Evolutionary conservation across 2,113 vertebrate genomes (phyloP).

Genomic region (Aramus guarauna): DNA sequence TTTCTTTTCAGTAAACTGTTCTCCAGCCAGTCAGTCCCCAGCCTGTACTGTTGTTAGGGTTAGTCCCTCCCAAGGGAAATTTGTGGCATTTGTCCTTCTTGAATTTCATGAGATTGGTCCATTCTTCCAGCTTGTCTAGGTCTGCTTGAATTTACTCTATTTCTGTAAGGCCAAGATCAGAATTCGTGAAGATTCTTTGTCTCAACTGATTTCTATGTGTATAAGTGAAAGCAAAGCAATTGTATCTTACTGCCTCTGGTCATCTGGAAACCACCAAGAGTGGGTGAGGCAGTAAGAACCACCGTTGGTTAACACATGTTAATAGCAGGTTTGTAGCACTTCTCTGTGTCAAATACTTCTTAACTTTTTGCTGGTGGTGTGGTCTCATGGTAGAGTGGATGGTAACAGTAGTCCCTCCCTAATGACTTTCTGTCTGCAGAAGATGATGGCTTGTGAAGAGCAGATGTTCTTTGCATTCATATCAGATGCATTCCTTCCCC

Average conservation of each 20-base stretch:
- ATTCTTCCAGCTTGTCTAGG: background rate
- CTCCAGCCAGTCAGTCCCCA: background rate
- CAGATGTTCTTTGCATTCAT: background rate
- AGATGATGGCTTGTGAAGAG: background rate
- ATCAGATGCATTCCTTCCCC: background rate
- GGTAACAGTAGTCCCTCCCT: background rate
- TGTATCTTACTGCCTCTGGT: background rate
- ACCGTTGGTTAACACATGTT: background rate
- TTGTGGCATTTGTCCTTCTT: background rate
- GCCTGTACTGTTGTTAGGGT: background rate
- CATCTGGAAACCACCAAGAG: background rate
- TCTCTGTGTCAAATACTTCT: background rate
- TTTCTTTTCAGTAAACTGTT: background rate
- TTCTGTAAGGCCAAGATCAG: background rate
- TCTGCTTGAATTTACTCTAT: background rate
- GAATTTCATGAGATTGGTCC: background rate
- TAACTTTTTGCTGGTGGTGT: fast-evolving
- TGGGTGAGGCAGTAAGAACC: background rate
- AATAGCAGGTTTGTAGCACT: background rate
- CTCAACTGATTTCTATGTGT: background rate
- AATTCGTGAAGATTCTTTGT: background rate
- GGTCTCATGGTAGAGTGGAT: background rate
- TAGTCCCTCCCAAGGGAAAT: background rate
- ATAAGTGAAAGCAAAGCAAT: background rate
- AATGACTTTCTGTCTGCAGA: fast-evolving